Conservation (phyloP, 2,113 vertebrate genomes). For the Piaya cayana region DNA sequence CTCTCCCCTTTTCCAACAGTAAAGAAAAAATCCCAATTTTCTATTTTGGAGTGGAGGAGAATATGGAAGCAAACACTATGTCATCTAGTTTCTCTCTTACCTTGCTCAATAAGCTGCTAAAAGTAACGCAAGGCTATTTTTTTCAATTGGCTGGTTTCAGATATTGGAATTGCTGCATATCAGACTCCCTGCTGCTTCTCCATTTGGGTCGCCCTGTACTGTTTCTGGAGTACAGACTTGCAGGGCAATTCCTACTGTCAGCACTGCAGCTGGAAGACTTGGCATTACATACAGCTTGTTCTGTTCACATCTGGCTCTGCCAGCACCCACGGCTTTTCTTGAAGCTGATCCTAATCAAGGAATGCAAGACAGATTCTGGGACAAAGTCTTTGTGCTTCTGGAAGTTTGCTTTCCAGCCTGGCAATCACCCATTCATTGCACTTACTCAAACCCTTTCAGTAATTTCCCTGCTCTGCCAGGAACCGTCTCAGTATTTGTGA, state of each 20-base stretch:
- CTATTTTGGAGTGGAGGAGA: not conserved
- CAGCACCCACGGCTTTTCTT: not conserved
- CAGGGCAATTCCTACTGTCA: not conserved
- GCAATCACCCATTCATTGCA: not conserved
- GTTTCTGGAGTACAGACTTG: not conserved
- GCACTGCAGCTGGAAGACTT: constrained; percentile 27
- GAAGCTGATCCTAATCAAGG: constrained; percentile 23
- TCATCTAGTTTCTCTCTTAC: not conserved
- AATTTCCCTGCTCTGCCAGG: constrained; percentile 14
- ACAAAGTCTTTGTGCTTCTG: not conserved
- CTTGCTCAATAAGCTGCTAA: not conserved
- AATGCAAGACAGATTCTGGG: constrained; percentile 25
- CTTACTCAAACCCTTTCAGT: constrained; percentile 30
- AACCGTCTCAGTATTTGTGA: constrained; percentile 24
- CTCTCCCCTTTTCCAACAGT: not conserved
- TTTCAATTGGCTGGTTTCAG: not conserved
- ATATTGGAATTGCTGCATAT: not conserved
- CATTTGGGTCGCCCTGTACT: not conserved
- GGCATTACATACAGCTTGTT: not conserved
- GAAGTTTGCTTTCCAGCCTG: constrained; percentile 30
- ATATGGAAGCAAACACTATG: not conserved
- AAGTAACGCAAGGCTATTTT: not conserved
- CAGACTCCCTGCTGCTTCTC: not conserved
- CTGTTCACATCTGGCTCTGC: not conserved
- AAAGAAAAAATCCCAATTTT: not conserved